These are phyloP conservation scores for Sinocyclocheilus anshuiensis DNA, from an alignment of 2,113 vertebrate species.

Conservation along the genomic window DNA sequence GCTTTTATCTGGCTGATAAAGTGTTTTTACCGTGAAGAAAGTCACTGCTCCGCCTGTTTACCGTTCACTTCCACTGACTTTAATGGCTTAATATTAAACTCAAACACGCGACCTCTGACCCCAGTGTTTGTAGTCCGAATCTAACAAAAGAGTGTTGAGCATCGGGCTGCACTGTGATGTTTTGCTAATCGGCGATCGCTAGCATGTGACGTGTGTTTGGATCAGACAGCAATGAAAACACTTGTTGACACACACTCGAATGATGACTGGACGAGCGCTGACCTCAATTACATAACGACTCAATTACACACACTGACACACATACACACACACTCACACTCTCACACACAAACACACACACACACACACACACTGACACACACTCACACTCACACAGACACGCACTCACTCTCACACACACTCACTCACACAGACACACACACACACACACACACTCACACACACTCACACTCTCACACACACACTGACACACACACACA, in stretches of 20 bases:
- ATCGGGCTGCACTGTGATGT: too few species aligned
- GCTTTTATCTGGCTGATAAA: not conserved
- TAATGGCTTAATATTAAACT: slow-evolving; percentile 8
- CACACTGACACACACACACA: too few species aligned
- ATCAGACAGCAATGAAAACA: not conserved
- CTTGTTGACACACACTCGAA: not conserved
- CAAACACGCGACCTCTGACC: slow-evolving; percentile 2
- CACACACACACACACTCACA: too few species aligned
- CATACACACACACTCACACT: not conserved
- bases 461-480: too few species aligned
- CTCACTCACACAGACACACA: too few species aligned
- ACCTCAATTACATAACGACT: slow-evolving; percentile 13
- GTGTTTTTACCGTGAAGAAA: not conserved
- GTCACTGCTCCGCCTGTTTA: not conserved
- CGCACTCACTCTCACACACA: too few species aligned
- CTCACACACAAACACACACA: too few species aligned
- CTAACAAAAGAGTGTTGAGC: not conserved
- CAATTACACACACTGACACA: too few species aligned
- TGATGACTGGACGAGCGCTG: slow-evolving; percentile 16
- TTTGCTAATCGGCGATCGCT: not conserved
- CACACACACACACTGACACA: too few species aligned
- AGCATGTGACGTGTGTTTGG: too few species aligned
- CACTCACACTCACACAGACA: too few species aligned
- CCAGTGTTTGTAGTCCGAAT: too few species aligned
- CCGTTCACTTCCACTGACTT: not conserved